Conservation (phyloP, 2,888 invertebrate species). For the Lasioglossum calceatum region DNA sequence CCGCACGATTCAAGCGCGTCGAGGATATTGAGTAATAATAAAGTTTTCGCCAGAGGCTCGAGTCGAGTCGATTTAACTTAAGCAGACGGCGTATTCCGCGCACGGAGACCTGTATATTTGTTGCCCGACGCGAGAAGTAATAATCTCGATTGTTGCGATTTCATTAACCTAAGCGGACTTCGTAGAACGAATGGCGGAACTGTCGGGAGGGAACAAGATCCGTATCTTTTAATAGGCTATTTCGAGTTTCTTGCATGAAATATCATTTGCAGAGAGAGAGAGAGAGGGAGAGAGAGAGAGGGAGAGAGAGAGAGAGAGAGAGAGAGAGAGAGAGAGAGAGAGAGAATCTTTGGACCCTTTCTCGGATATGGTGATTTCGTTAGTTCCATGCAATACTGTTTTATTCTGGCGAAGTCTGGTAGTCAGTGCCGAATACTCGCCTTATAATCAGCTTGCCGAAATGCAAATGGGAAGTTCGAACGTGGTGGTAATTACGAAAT, state of each 20-base stretch:
- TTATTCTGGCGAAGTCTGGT: neutral
- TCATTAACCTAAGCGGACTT: slow-evolving; percentile 15
- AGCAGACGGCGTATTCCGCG: neutral
- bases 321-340: neutral
- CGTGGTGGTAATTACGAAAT: neutral
- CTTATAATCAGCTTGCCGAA: neutral
- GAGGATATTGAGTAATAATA: slow-evolving; percentile 23
- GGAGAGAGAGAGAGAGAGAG: neutral
- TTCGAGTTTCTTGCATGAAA: slow-evolving; percentile 5
- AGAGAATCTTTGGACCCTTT: too few relatives aligned
- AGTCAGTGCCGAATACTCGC: neutral
- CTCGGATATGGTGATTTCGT: neutral
- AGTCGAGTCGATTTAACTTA: slow-evolving; percentile 32
- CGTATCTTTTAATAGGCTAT: slow-evolving; percentile 9
- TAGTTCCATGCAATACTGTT: neutral
- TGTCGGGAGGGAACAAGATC: neutral
- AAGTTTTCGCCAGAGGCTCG: slow-evolving; percentile 22
- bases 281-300: too few relatives aligned
- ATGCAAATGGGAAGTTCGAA: neutral
- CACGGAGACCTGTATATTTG: neutral
- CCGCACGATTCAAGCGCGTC: neutral
- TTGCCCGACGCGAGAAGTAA: neutral
- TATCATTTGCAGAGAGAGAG: neutral
- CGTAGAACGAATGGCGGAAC: neutral
- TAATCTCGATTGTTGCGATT: neutral